These are phyloP conservation scores for Euzophera pinguis DNA, from an alignment of 2,888 invertebrate genomes.

Conservation along the genomic window DNA sequence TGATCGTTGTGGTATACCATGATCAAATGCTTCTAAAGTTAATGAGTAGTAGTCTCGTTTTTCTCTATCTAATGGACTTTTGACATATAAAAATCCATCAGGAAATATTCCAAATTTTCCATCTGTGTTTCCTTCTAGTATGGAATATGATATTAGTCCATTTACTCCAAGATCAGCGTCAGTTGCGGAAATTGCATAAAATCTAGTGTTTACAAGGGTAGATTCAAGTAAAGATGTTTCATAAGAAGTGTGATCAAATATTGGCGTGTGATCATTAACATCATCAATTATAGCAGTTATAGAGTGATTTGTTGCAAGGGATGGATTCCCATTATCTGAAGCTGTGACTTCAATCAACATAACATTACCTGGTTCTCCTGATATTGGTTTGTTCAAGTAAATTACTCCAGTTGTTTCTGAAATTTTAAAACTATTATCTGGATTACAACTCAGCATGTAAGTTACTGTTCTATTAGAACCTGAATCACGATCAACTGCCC, in stretches of 20 bases:
- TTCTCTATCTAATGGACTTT: slow-evolving; percentile 92
- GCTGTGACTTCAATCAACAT: slow-evolving; percentile 90
- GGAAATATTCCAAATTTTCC: slow-evolving; percentile 96
- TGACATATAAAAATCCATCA: slow-evolving; percentile 94
- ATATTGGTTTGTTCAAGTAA: slow-evolving; percentile 89
- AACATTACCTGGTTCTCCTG: slow-evolving; percentile 85
- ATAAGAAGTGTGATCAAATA: slow-evolving; percentile 94
- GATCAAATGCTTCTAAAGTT: slow-evolving; percentile 90
- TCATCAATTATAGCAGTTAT: slow-evolving; percentile 88
- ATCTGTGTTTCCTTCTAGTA: slow-evolving; percentile 92
- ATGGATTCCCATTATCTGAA: slow-evolving; percentile 89
- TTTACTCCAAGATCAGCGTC: slow-evolving; percentile 93
- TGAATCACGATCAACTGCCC: slow-evolving; percentile 92
- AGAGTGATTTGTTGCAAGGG: slow-evolving; percentile 86
- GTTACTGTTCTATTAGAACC: slow-evolving; percentile 93
- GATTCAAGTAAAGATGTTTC: slow-evolving; percentile 95
- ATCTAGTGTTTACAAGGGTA: slow-evolving; percentile 93
- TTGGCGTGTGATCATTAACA: slow-evolving; percentile 97
- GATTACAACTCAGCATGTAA: slow-evolving; percentile 89
- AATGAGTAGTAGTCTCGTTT: slow-evolving; percentile 94
- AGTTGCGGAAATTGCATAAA: slow-evolving; percentile 93
- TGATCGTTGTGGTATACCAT: slow-evolving; percentile 87
- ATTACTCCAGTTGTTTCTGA: slow-evolving; percentile 93
- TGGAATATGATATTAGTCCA: slow-evolving; percentile 88
- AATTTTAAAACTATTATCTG: slow-evolving; percentile 90